Conservation (phyloP, 2,888 invertebrate species). For the Rosalia funebris region DNA sequence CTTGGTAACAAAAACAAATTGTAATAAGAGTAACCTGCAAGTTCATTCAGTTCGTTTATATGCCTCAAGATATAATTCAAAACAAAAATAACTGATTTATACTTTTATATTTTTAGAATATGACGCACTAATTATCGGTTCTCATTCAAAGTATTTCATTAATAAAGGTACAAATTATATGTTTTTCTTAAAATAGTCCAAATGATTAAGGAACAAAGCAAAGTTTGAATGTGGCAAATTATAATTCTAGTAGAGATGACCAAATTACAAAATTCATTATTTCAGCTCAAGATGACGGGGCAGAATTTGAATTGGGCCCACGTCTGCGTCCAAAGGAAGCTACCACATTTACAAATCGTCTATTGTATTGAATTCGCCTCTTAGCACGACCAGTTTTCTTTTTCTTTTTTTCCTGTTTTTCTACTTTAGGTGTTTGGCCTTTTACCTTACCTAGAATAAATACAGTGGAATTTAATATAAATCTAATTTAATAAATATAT, state of each 20-base stretch:
- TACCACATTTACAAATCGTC: constrained; percentile 96
- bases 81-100: no score
- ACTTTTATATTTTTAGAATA: no score
- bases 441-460: constrained; percentile 84
- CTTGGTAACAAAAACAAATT: no score
- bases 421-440: constrained; percentile 99
- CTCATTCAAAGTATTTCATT: no score
- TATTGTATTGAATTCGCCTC: constrained; percentile 98
- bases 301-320: constrained; percentile 93
- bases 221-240: not conserved
- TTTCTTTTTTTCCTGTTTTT: constrained; percentile 99
- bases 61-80: no score
- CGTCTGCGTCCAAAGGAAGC: constrained; percentile 94
- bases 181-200: not conserved
- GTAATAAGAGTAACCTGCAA: no score
- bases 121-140: no score
- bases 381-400: constrained; percentile 99
- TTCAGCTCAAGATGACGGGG: constrained; percentile 49
- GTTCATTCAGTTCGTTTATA: no score
- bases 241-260: not conserved
- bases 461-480: no score
- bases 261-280: not conserved
- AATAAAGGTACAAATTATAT: no score
- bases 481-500: no score
- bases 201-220: no score